phyloP scores from a whole-genome alignment of 2,113 vertebrate genomes.

The Oxyura jamaicensis region DNA sequence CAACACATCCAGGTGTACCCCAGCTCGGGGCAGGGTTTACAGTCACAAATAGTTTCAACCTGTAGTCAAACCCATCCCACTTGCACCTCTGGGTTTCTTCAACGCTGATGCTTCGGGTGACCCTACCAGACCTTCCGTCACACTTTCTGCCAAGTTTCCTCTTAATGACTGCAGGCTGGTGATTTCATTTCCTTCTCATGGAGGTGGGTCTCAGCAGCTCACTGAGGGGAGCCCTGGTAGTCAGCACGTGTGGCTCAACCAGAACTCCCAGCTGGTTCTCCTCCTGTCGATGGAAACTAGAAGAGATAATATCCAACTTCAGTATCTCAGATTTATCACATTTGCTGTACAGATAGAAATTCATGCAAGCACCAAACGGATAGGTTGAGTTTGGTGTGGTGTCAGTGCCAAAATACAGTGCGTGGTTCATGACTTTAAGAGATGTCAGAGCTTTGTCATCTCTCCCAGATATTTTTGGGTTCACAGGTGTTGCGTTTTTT shows the following conservation, averaged over 20 bases:
- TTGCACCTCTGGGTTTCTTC: not conserved
- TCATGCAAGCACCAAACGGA: not conserved
- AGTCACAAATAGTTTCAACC: not conserved
- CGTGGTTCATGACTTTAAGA: not conserved
- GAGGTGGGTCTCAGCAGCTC: not conserved
- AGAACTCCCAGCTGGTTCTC: rapidly evolving
- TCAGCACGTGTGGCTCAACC: not conserved
- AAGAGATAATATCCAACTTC: not conserved
- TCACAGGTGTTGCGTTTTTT: not conserved
- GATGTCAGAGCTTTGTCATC: not conserved
- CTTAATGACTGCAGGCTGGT: not conserved
- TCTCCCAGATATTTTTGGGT: not conserved
- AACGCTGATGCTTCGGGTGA: not conserved
- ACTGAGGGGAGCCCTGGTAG: rapidly evolving
- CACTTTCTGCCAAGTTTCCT: slow-evolving; percentile 7
- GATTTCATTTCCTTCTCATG: not conserved
- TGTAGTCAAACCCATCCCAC: slow-evolving; percentile 5
- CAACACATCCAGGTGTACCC: not conserved
- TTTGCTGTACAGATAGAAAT: slow-evolving; percentile 6
- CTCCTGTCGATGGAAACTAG: not conserved
- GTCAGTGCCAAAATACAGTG: not conserved
- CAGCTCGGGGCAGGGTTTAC: not conserved
- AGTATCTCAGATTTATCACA: not conserved
- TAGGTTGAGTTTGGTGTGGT: not conserved
- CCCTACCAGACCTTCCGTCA: not conserved